A percentile compares a stretch with the other conserved stretches of the same genome.
phyloP scores from a whole-genome alignment of 2,113 vertebrate species.

The Prunella himalayana region DNA sequence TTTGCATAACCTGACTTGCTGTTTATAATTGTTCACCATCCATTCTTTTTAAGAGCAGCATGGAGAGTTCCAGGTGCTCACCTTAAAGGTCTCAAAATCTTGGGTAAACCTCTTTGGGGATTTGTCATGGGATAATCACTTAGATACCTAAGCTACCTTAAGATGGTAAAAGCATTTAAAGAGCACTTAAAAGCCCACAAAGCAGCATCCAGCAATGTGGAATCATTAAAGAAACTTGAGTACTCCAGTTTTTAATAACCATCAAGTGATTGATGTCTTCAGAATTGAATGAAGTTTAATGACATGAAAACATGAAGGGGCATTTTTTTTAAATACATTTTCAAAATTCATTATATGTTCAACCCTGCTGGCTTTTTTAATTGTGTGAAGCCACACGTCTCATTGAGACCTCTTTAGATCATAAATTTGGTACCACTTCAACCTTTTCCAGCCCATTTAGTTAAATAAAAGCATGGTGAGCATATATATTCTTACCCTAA shows the following conservation, averaged over 20 bases:
- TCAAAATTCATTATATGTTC: neutral
- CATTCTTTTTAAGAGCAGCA: neutral
- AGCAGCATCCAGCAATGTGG: neutral
- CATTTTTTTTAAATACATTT: neutral
- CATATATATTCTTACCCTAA: neutral
- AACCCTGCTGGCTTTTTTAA: neutral
- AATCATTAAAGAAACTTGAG: neutral
- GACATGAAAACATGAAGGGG: neutral
- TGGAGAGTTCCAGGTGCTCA: neutral
- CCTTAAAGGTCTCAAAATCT: slow-evolving; percentile 3
- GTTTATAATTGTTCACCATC: neutral
- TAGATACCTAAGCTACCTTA: neutral
- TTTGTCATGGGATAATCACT: neutral
- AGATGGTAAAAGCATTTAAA: slow-evolving; percentile 20
- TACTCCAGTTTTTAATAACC: neutral
- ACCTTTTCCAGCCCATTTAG: neutral
- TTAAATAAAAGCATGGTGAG: neutral
- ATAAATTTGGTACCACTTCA: neutral
- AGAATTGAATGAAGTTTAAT: neutral
- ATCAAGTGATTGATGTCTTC: neutral
- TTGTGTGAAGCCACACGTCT: neutral
- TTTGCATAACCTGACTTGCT: neutral
- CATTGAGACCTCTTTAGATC: neutral
- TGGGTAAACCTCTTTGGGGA: neutral
- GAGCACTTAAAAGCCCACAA: neutral